Conservation (phyloP, 1,140 invertebrate species). For the Megalopta genalis region DNA sequence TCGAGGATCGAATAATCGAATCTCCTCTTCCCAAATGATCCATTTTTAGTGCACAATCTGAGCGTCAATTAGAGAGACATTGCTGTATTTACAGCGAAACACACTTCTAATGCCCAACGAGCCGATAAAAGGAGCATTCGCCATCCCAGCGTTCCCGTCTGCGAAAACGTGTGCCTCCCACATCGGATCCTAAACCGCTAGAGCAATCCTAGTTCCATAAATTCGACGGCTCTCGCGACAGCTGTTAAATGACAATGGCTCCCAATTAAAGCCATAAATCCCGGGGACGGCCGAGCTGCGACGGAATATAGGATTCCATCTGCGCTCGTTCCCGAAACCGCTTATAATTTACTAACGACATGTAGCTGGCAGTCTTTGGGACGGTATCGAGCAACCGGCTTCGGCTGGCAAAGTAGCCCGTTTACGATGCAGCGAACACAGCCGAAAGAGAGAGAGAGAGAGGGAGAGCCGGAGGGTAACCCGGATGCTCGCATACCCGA, state of each 20-base stretch:
- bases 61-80: too few relatives aligned
- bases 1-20: too few relatives aligned
- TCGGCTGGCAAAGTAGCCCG: constrained; percentile 21
- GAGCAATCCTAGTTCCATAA: not conserved
- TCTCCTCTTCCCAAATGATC: too few relatives aligned
- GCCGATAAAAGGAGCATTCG: too few relatives aligned
- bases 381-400: not conserved
- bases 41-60: too few relatives aligned
- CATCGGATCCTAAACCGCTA: not conserved
- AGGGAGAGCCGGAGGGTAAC: not conserved
- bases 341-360: constrained; percentile 25
- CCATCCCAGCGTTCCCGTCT: too few relatives aligned
- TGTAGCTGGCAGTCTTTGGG: not conserved
- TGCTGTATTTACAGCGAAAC: too few relatives aligned
- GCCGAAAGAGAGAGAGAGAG: too few relatives aligned
- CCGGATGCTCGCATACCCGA: not conserved
- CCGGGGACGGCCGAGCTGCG: not conserved
- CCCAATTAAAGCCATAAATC: constrained; percentile 21
- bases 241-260: constrained; percentile 15
- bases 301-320: constrained; percentile 14
- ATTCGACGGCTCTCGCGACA: not conserved
- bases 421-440: constrained; percentile 15
- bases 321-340: constrained; percentile 25
- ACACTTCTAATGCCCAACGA: too few relatives aligned
- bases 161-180: not conserved